Conservation (phyloP, 2,888 invertebrate genomes). For the Thumatha senex region DNA sequence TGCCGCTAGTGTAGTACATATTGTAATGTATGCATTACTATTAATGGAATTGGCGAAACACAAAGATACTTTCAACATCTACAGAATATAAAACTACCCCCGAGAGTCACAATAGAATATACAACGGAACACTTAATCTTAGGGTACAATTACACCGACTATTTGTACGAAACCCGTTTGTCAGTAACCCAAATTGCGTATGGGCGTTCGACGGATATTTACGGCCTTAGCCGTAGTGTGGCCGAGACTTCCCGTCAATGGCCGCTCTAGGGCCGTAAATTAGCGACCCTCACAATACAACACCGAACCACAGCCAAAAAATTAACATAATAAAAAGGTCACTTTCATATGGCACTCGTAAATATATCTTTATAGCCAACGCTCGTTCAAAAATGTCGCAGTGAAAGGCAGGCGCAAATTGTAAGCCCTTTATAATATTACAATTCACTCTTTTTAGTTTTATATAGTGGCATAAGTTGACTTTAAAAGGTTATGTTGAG, state of each 20-base stretch:
- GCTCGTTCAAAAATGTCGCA: constrained; percentile 71
- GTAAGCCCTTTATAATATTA: constrained; percentile 43
- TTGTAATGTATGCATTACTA: too few species aligned
- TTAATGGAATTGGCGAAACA: too few species aligned
- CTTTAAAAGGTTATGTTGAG: constrained; percentile 9
- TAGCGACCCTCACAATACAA: constrained; percentile 56
- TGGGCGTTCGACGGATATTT: constrained; percentile 32
- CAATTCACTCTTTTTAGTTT: too few species aligned
- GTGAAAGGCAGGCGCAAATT: constrained; percentile 33
- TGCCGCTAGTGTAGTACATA: too few species aligned
- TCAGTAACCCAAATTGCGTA: constrained; percentile 36
- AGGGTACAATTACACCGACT: constrained; percentile 32
- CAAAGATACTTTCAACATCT: neutral
- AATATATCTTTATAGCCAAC: constrained; percentile 77
- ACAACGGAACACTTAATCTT: constrained; percentile 26
- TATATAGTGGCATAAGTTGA: too few species aligned
- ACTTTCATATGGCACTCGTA: constrained; percentile 71
- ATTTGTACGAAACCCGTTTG: constrained; percentile 28
- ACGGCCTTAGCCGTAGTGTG: constrained; percentile 22
- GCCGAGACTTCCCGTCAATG: constrained; percentile 36
- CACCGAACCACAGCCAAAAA: constrained; percentile 49
- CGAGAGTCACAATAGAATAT: constrained; percentile 15
- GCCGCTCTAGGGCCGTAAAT: constrained; percentile 55
- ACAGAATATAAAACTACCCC: constrained; percentile 18
- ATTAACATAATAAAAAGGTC: constrained; percentile 80